Base-by-base conservation (phyloP, 2,113 vertebrate genomes). In the Raja brachyura region DNA sequence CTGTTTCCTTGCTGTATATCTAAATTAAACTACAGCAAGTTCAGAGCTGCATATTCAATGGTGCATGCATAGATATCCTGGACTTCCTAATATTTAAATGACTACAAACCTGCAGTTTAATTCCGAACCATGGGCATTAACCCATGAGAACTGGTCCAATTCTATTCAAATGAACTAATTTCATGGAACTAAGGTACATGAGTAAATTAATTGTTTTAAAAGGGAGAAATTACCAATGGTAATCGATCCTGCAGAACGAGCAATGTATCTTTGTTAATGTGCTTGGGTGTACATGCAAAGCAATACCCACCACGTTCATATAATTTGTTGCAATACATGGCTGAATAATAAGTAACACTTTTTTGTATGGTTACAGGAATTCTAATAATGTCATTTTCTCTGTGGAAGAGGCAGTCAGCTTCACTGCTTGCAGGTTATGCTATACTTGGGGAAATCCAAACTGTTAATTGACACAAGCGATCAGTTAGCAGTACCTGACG, bases 381-480 rank as follows among this genome's bases (percentile, higher is more conserved):
- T 92, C 68, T 73, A 25, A 90, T 48, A 48, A 70, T 25, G 33
- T 92, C 4, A 25, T 92, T 92, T 74, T 48, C 22, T 48, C 31
- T 14, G 73, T 13, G 22, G 4, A 92, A 22, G 39, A 54, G 68
- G 33, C 68, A 31, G 28, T 9, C 18, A 90, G 33, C 39, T 90
- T 70, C 31, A 68, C 63, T 90, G 88, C 31, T 48, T 68, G 20
- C 33, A 48, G 33, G 66, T 73, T 92, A 92, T 73, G 14, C 39
- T 39, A 92, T 68, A 92, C 33, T 22, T 28, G 20, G 83, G 68
- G 70, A 92, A 92, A 92, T 68, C 33, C 63, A 39, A 90, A 90
- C 18, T 90, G 66, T 90, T 39, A 90, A 70, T 14, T 90, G 18
- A 92, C 22, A 39, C 68, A 54, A 73, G 68, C 54, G 68, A 92